Percentiles rank a stretch among this genome's conserved stretches.
Conservation (phyloP, 53 echinoderm and acorn worm species). For the Crossaster papposus region DNA sequence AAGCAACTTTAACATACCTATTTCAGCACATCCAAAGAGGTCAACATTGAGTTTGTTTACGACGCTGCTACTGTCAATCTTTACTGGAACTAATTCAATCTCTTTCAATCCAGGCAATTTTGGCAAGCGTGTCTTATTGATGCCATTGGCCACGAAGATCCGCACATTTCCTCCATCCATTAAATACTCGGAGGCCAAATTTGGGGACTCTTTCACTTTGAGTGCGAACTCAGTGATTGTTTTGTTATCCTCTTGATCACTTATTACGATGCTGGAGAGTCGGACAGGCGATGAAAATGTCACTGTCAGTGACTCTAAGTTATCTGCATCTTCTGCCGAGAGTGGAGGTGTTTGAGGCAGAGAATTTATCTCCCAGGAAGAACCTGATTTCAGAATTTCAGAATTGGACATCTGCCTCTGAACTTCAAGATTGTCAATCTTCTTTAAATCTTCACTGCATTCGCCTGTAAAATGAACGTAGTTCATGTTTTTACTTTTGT, state of each 20-base stretch:
- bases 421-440: conserved; percentile 28
- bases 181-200: neutral
- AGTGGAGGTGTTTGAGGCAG: conserved; percentile 4
- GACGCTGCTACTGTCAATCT: neutral
- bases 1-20: conserved; percentile 7
- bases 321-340: neutral
- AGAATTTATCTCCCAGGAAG: conserved; percentile 13
- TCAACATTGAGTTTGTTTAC: neutral
- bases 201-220: neutral
- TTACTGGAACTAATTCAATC: conserved; percentile 35
- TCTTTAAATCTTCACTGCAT: neutral
- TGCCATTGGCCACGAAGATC: neutral
- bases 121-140: neutral
- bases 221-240: conserved; percentile 21
- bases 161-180: neutral
- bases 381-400: neutral
- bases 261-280: conserved; percentile 2
- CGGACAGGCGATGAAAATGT: conserved; percentile 35
- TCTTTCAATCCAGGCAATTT: neutral
- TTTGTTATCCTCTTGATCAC: neutral
- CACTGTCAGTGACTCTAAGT: conserved; percentile 19
- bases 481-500: neutral
- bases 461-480: neutral
- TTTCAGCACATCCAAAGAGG: conserved; percentile 45
- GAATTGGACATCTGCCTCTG: conserved; percentile 25